Base-by-base conservation (phyloP, 1,140 invertebrate genomes). In the Ooceraea biroi region DNA sequence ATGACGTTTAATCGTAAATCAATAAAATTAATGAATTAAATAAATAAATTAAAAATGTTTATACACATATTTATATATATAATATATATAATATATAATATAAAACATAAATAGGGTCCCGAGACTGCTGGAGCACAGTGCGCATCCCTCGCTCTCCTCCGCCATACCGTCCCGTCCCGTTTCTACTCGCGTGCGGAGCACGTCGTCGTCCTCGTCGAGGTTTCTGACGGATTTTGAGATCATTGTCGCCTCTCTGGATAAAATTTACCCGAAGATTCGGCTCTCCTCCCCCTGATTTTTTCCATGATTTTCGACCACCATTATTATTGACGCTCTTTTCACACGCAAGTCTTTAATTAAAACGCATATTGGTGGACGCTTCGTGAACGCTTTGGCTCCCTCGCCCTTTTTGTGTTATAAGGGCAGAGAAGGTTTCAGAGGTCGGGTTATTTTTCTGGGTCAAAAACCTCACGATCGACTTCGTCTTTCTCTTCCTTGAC, bases 11-110 rank as follows among this genome's bases (percentile, higher is more conserved):
- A 94, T 94, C 91, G 87, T 93, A 93, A 94, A 93, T 93, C 91
- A 94, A 94, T 94, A 94, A 94, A 94, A 94, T 94, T 93, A 94
- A 93, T 93, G 90, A 94, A 93, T 94, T 94, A 94, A 94, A 94
- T 94, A 94, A 94, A 94, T 94, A 94, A 94, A 94, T 94, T 94
- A 94, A 93, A 93, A 93, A 93, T 94, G 93, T 93, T 92, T 93
- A 93, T 93, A 93, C 91, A 93, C 89, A 92, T 90, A 90, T 92
- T 82, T 92, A 91, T 90, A 91, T 91, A 91, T 91, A 92, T 89
- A 89, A 85, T 88, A 90, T 89, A 91, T 89, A 91, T 89, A 87
- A 63, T 63, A 92, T 92, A 93, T 92, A 90, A 94, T 94, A 93
- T 93, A 94, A 94, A 94, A 94, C 92, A 93, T 93, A 93, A 93